Conservation (phyloP, 2,113 vertebrate genomes). For the Canis aureus region DNA sequence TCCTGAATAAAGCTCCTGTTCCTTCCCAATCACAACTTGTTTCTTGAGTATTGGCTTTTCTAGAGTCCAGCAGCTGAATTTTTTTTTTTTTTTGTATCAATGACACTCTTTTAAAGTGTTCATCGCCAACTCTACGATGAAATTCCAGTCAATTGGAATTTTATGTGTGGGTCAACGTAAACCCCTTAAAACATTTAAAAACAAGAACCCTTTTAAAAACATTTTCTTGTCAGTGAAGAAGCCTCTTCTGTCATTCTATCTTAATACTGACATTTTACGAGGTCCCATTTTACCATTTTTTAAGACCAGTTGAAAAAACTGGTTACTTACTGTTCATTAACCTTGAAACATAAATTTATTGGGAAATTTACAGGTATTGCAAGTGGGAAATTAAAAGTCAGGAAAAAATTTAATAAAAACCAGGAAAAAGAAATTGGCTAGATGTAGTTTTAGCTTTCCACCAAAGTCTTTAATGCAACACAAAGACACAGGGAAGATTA, state of each 20-base stretch:
- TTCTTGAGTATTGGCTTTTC: background rate
- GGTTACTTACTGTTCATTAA: background rate
- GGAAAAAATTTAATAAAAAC: background rate
- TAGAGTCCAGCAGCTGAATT: background rate
- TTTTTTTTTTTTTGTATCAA: background rate
- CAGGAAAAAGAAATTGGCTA: background rate
- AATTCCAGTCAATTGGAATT: background rate
- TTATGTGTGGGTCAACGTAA: background rate
- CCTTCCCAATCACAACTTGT: background rate
- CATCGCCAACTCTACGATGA: background rate
- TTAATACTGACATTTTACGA: background rate
- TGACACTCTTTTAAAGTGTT: background rate
- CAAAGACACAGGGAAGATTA: background rate
- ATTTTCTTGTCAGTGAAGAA: background rate
- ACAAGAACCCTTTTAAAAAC: background rate
- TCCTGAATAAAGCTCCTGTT: background rate
- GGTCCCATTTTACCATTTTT: background rate
- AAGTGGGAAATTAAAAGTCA: background rate
- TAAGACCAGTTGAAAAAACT: background rate
- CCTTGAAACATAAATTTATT: background rate
- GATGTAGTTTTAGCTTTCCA: background rate
- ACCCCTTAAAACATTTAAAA: background rate
- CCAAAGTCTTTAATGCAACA: background rate
- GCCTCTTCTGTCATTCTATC: background rate
- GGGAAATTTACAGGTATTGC: background rate